Evolutionary conservation across 2,888 invertebrate genomes (phyloP).

Genomic region (Baccha elongata): DNA sequence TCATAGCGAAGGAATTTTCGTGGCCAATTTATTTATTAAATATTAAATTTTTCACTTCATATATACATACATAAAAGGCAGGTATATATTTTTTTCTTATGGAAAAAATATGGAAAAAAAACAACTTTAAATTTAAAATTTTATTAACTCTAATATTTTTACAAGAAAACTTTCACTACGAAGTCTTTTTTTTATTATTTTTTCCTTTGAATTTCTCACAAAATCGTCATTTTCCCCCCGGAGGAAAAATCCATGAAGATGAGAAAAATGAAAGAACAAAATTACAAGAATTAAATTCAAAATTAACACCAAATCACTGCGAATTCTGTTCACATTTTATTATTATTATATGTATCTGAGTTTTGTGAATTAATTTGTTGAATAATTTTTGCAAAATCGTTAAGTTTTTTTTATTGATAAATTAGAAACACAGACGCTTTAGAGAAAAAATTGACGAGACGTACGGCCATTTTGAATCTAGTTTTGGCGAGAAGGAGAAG

Average conservation of each 20-base stretch:
- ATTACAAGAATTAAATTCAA: constrained; percentile 15
- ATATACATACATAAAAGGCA: constrained; percentile 32
- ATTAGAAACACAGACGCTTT: constrained; percentile 69
- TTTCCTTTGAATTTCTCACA: constrained; percentile 50
- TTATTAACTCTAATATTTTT: constrained; percentile 20
- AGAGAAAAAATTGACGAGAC: constrained; percentile 68
- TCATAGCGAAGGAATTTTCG: constrained; percentile 67
- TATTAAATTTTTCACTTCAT: constrained; percentile 29
- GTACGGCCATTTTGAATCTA: constrained; percentile 68
- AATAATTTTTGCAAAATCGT: constrained; percentile 41
- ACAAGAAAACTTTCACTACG: constrained; percentile 64
- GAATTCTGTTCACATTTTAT: constrained; percentile 59
- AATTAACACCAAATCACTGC: constrained; percentile 23
- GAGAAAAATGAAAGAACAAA: constrained; percentile 41
- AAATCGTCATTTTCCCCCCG: constrained; percentile 58
- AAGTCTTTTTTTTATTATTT: constrained; percentile 31
- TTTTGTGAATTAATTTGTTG: constrained; percentile 43
- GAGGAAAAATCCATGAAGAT: constrained; percentile 62
- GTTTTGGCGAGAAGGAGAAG: constrained; percentile 47
- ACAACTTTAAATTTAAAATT: constrained; percentile 17
- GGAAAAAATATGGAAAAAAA: background rate
- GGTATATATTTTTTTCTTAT: constrained; percentile 18
- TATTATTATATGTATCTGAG: constrained; percentile 18
- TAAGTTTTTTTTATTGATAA: constrained; percentile 50
- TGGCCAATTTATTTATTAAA: constrained; percentile 48